Evolutionary conservation across 2,113 vertebrate genomes (phyloP), one percentile per base, ranked within the genome.

Genomic region (Delphinus delphis): DNA sequence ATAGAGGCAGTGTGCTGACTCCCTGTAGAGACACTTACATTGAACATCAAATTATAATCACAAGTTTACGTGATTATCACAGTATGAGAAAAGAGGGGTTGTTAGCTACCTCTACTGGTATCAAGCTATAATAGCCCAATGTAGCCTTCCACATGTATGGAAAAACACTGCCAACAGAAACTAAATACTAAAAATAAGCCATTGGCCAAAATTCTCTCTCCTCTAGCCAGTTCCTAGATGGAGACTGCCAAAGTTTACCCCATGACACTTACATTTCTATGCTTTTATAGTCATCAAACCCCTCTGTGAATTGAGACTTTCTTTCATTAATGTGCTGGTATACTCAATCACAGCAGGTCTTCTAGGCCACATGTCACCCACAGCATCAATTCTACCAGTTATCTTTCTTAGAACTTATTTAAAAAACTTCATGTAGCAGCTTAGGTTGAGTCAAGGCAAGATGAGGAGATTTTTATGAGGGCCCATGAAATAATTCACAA

Each of bases 31-130:
- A 89, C 95, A 73, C 17, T 55, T 73, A 79, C 17, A 79, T 3
- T 77, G 17, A 90, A 71, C 77, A 84, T 89, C 62, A 86, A 86
- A 85, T 88, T 92, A 86, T 74, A 88, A 80, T 76, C 81, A 67
- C 38, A 87, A 58, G 10, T 86, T 70, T 77, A 17, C 10, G 11
- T 44, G 21, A 86, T 47, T 25, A 89, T 5, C 62, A 89, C 20
- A 83, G 26, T 23, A 82, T 60, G 47, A 88, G 60, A 41, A 85
- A 90, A 95, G 53, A 90, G 74, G 9, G 50, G 12, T 8, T 77
- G 12, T 23, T 55, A 76, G 50, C 38, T 41, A 62, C 18, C 15
- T n/a, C 33, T 76, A 15, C 13, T 79, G 18, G 11, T 53, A 73
- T 53, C 12, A 33, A 88, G 9, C 21, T 88, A 31, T 10, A 71